These are phyloP conservation scores for Glareola pratincola DNA, from an alignment of 2,113 vertebrate genomes.

Conservation along the genomic window DNA sequence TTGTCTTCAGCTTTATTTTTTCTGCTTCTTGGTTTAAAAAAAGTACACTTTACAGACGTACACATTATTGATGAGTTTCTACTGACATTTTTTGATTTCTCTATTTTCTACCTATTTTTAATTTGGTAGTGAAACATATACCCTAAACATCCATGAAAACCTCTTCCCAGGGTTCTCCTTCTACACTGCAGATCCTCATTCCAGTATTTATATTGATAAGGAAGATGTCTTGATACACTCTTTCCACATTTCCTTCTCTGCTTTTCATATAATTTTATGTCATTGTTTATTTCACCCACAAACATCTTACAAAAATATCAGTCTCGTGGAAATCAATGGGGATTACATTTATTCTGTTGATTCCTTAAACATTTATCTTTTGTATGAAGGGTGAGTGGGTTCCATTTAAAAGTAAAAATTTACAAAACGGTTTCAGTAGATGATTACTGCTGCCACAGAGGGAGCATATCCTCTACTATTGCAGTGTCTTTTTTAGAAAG, in stretches of 20 bases:
- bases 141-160: neutral
- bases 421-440: neutral
- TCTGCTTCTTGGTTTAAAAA: neutral
- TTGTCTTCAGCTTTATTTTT: neutral
- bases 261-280: neutral
- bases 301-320: neutral
- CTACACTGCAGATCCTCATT: neutral
- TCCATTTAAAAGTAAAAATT: neutral
- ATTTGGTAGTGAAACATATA: neutral
- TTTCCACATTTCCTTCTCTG: neutral
- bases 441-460: neutral
- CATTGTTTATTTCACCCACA: neutral
- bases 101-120: neutral
- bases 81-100: neutral
- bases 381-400: neutral
- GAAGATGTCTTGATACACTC: neutral
- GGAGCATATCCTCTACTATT: neutral
- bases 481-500: neutral
- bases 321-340: neutral
- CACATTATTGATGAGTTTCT: neutral
- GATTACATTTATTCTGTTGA: neutral
- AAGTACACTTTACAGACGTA: neutral
- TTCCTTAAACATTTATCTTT: neutral
- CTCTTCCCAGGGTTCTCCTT: neutral
- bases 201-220: neutral